phyloP scores from a whole-genome alignment of 2,797 vertebrate genomes.

The Molossus alvarezi region DNA sequence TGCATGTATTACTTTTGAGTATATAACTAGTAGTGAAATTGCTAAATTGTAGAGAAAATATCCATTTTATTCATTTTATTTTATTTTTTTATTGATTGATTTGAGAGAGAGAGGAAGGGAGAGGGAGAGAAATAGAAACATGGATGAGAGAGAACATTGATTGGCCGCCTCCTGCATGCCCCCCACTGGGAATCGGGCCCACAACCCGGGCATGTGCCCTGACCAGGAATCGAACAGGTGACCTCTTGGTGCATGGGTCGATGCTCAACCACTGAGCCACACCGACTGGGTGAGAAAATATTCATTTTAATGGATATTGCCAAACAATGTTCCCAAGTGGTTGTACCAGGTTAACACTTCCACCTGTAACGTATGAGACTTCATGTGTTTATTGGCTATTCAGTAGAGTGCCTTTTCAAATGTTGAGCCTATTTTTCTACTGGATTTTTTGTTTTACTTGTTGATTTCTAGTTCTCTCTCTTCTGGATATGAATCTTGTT shows the following conservation, averaged over 20 bases:
- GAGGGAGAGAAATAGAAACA: no score
- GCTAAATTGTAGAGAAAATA: background rate
- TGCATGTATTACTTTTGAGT: background rate
- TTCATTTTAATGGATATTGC: no score
- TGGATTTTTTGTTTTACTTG: background rate
- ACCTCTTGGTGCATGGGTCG: no score
- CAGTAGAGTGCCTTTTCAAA: background rate
- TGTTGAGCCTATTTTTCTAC: background rate
- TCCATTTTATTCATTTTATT: no score
- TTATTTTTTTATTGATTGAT: no score
- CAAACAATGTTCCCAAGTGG: background rate
- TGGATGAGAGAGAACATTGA: no score
- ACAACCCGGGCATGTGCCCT: no score
- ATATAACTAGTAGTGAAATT: background rate
- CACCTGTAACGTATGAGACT: background rate
- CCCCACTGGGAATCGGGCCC: no score
- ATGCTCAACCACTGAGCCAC: no score
- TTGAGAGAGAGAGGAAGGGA: no score
- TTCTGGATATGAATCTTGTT: background rate
- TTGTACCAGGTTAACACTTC: background rate
- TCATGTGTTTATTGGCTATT: background rate
- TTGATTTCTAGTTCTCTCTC: background rate
- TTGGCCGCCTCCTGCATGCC: no score
- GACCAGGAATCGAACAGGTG: no score
- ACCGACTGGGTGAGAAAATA: background rate